These are phyloP conservation scores for Scolanthus callimorphus DNA, from an alignment of 92 coral and sea anemone genomes.

Conservation along the genomic window DNA sequence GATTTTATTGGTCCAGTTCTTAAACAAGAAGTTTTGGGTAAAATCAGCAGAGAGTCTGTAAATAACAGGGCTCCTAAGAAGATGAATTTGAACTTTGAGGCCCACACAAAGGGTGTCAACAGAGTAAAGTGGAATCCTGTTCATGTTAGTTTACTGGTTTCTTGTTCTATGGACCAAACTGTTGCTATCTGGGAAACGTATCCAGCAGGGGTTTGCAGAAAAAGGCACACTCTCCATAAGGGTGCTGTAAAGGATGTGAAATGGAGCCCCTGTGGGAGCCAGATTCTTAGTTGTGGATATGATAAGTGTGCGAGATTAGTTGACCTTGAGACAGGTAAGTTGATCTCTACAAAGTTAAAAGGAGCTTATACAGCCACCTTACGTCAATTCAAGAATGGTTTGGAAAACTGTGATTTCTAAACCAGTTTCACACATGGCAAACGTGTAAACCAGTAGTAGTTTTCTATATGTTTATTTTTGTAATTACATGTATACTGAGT, in stretches of 20 bases:
- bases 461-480: too few species aligned
- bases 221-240: conserved; percentile 48
- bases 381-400: too few species aligned
- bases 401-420: too few species aligned
- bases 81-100: conserved; percentile 38
- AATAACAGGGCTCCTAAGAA: conserved; percentile 54
- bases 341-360: neutral
- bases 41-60: too few species aligned
- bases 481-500: too few species aligned
- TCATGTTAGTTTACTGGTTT: conserved; percentile 53
- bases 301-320: conserved; percentile 79
- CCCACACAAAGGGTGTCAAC: conserved; percentile 72
- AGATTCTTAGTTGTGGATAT: conserved; percentile 88
- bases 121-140: conserved; percentile 71
- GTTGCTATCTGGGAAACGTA: conserved; percentile 79
- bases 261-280: conserved; percentile 81
- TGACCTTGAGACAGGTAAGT: conserved; percentile 66
- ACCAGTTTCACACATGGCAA: too few species aligned
- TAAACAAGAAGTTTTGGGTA: too few species aligned
- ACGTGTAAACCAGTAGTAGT: too few species aligned
- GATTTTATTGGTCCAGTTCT: too few species aligned
- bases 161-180: conserved; percentile 85
- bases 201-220: conserved; percentile 32
- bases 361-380: too few species aligned
- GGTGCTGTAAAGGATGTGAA: conserved; percentile 85